These are phyloP conservation scores for Globia sparganii DNA, from an alignment of 2,888 invertebrate species.

Conservation along the genomic window DNA sequence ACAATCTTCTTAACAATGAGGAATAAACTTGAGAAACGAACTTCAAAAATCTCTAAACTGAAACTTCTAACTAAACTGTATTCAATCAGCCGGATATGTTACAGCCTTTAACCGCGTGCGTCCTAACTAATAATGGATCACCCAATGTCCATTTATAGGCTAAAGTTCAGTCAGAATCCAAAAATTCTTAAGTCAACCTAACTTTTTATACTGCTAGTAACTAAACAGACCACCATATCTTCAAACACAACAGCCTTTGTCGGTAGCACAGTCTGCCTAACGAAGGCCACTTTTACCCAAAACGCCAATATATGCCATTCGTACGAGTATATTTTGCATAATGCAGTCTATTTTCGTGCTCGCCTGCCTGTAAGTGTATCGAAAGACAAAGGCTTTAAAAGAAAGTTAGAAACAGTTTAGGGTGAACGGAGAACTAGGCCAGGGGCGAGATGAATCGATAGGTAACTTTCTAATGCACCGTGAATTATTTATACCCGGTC, in stretches of 20 bases:
- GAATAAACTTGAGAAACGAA: not conserved
- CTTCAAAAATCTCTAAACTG: not conserved
- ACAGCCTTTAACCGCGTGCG: too few species aligned
- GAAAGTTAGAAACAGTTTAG: slow-evolving; percentile 40
- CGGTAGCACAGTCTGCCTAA: not conserved
- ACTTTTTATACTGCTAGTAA: not conserved
- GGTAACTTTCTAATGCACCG: slow-evolving; percentile 35
- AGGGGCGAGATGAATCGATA: slow-evolving; percentile 67
- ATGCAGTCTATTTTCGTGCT: slow-evolving; percentile 56
- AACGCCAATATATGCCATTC: slow-evolving; percentile 28
- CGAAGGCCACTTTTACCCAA: slow-evolving; percentile 18
- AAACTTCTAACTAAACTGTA: not conserved
- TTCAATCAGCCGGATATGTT: not conserved
- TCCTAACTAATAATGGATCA: not conserved
- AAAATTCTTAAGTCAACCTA: not conserved
- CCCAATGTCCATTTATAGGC: not conserved
- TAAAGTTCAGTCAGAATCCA: not conserved
- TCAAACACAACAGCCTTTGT: not conserved
- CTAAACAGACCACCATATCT: slow-evolving; percentile 1
- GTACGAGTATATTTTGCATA: slow-evolving; percentile 50
- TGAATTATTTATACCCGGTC: slow-evolving; percentile 34
- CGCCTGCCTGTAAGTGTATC: slow-evolving; percentile 32
- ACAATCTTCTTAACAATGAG: not conserved
- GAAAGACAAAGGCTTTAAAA: slow-evolving; percentile 48
- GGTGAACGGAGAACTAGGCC: slow-evolving; percentile 58